Percentiles rank a stretch among this genome's conserved stretches.
Evolutionary conservation across 2,797 vertebrate species (phyloP).

Genomic region (Threskiornis aethiopicus): DNA sequence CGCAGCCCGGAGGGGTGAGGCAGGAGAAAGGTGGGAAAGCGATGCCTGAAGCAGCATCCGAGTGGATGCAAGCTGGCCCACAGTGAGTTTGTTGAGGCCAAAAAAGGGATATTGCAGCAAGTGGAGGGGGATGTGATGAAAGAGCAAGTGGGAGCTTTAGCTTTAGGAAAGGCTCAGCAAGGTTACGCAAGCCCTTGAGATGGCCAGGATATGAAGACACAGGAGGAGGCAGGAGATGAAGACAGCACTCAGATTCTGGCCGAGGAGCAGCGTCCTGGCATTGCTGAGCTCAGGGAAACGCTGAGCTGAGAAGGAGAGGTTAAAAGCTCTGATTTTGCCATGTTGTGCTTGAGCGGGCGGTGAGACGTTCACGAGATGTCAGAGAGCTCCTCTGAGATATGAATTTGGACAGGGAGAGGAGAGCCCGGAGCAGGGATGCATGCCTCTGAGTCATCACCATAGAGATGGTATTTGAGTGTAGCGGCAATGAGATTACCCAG

Average conservation of each 20-base stretch:
- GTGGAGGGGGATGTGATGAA: neutral
- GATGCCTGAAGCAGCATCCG: neutral
- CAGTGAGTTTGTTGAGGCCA: neutral
- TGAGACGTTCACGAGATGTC: neutral
- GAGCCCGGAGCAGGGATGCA: neutral
- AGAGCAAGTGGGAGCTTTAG: neutral
- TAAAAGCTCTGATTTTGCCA: neutral
- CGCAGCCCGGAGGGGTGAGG: neutral
- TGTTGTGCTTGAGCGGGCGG: neutral
- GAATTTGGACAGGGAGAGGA: slow-evolving; percentile 16
- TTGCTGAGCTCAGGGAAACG: neutral
- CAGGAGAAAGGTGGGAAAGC: neutral
- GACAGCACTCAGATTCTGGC: neutral
- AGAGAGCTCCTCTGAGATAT: neutral
- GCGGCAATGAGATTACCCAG: slow-evolving; percentile 20
- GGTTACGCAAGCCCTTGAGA: neutral
- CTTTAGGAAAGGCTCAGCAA: neutral
- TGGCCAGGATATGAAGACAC: neutral
- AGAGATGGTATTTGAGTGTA: slow-evolving; percentile 45
- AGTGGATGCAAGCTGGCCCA: neutral
- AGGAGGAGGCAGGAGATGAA: neutral
- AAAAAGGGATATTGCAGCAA: slow-evolving; percentile 19
- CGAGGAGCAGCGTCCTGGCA: neutral
- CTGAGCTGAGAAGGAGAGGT: neutral
- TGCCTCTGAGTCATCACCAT: slow-evolving; percentile 34